Evolutionary conservation across 2,888 invertebrate species (phyloP).

Genomic region (Stegana nigrithorax): DNA sequence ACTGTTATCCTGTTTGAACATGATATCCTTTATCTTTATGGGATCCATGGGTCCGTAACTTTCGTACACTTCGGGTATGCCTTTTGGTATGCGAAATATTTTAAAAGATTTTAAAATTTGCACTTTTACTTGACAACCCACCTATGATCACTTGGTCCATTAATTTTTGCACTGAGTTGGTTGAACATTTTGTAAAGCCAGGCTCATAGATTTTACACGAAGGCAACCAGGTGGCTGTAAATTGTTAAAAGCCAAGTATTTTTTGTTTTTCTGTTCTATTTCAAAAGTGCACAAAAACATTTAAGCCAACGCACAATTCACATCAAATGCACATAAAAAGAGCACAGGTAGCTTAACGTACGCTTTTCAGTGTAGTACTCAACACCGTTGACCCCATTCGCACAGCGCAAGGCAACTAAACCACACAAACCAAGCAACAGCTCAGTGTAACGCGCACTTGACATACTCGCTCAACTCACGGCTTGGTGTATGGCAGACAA

Average conservation of each 20-base stretch:
- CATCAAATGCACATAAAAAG: not conserved
- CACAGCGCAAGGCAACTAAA: constrained; percentile 5
- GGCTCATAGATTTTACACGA: constrained; percentile 76
- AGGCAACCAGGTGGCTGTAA: constrained; percentile 75
- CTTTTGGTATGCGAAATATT: constrained; percentile 9
- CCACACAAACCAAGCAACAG: constrained; percentile 32
- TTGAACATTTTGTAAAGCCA: constrained; percentile 76
- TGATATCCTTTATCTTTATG: constrained; percentile 74
- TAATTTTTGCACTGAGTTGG: constrained; percentile 70
- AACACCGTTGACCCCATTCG: constrained; percentile 28
- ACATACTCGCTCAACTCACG: not conserved
- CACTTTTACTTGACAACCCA: constrained; percentile 21
- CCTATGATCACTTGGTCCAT: constrained; percentile 72
- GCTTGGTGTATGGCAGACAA: too few relatives aligned
- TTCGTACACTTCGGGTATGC: constrained; percentile 56
- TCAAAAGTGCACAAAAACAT: not conserved
- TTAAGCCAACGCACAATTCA: constrained; percentile 1
- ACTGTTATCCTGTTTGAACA: constrained; percentile 77
- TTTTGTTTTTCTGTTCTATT: not conserved
- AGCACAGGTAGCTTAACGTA: constrained; percentile 35
- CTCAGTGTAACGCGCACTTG: too few relatives aligned
- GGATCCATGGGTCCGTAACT: constrained; percentile 77
- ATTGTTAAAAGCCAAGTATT: not conserved
- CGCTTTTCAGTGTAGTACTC: constrained; percentile 48
- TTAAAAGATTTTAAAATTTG: not conserved